A percentile compares a stretch with the other conserved stretches of the same genome.
phyloP scores from a whole-genome alignment of 2,888 invertebrate species.

The Caenorhabditis plicata region DNA sequence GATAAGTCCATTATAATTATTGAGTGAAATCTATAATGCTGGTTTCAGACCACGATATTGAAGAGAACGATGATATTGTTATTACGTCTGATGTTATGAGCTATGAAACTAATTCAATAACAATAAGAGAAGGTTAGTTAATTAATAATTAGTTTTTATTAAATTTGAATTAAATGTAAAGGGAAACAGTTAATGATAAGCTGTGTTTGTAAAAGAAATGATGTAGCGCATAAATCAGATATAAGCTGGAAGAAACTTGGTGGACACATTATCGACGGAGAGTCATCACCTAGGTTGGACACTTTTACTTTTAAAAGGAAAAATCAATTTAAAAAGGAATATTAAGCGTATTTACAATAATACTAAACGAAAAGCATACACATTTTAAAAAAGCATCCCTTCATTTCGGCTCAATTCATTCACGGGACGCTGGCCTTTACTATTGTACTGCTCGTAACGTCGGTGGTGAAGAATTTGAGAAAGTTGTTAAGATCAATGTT shows the following conservation, averaged over 20 bases:
- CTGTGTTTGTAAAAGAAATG: slow-evolving; percentile 45
- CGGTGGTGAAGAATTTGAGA: slow-evolving; percentile 37
- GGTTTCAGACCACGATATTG: too few species aligned
- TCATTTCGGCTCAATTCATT: slow-evolving; percentile 43
- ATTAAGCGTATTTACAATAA: slow-evolving; percentile 49
- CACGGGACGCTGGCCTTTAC: slow-evolving; percentile 44
- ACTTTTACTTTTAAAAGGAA: background rate
- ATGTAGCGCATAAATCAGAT: slow-evolving; percentile 41
- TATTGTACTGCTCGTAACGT: slow-evolving; percentile 38
- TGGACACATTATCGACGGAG: slow-evolving; percentile 48
- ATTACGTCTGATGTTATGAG: slow-evolving; percentile 34
- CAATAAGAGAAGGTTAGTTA: slow-evolving; percentile 30
- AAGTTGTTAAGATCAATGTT: slow-evolving; percentile 35
- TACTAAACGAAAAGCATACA: slow-evolving; percentile 32
- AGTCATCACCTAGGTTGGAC: slow-evolving; percentile 41
- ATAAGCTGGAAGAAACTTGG: slow-evolving; percentile 50
- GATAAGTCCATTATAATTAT: too few species aligned
- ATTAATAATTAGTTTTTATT: background rate
- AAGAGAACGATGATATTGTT: too few species aligned
- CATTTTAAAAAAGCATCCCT: slow-evolving; percentile 45
- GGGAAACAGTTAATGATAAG: slow-evolving; percentile 39
- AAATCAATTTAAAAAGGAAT: slow-evolving; percentile 1
- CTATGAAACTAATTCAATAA: slow-evolving; percentile 35
- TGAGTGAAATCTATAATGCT: too few species aligned
- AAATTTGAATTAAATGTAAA: background rate